Base-by-base conservation (phyloP, 2,888 invertebrate species). In the Heliconius ethilla region DNA sequence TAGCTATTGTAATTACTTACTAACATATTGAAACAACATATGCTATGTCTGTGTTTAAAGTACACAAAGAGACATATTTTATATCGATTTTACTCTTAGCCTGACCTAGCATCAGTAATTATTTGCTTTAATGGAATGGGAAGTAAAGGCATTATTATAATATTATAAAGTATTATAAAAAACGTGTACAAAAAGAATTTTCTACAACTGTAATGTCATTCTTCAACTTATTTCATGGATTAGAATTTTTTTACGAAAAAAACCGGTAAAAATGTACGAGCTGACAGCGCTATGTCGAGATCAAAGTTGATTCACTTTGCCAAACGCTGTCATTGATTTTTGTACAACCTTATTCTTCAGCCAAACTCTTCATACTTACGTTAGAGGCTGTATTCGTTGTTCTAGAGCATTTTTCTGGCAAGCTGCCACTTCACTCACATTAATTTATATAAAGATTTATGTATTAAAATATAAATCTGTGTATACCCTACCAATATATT, bases 271-370 rank as follows among this genome's bases (percentile, higher is more conserved):
- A 51, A 55, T 62, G 25, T 25, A 73, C 45, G 69, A 70, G 89
- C 88, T 90, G 18, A 40, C 87, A 82, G 82, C 75, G 90, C 90
- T 91, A 82, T 55, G 40, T 13, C 63, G 27, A 59, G 72, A 70
- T 69, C 66, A 40, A 37, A n/a, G 37, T 63, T 70, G 79, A 83
- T 84, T 83, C 82, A 85, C 88, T 87, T 86, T 89, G 89, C 90
- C 90, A 90, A 91, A 91, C 87, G 82, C 3, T 22, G 18, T 88
- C 91, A 92, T 92, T 89, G 92, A 92, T 92, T 92, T 91, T 90
- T 86, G 79, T 81, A 78, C 85, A 83, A 85, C 82, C 88, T 86
- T 88, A 88, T 88, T 89, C 88, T 85, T 85, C 80, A 86, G 87
- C 69, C 69, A 69, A 40, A 25, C 89, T 89, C 88, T 87, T 84